A percentile compares a stretch with the other conserved stretches of the same genome.
Evolutionary conservation across 2,113 vertebrate genomes (phyloP).

Genomic region (Chaetorhynchus papuensis): DNA sequence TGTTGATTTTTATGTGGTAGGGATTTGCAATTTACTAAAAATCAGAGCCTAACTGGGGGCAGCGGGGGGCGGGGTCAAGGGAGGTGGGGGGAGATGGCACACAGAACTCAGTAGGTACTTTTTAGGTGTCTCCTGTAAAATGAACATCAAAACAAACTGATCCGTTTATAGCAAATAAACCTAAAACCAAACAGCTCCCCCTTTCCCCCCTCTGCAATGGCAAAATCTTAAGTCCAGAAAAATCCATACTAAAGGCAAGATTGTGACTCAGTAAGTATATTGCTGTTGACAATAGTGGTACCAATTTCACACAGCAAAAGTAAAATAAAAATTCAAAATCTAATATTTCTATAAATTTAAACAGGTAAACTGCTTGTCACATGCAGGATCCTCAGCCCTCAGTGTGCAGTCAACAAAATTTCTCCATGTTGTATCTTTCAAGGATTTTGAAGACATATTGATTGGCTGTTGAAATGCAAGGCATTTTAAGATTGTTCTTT

Average conservation of each 20-base stretch:
- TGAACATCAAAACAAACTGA: neutral
- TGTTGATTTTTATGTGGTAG: neutral
- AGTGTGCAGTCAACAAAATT: neutral
- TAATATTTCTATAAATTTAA: neutral
- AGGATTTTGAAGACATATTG: rapidly evolving
- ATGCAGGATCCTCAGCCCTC: neutral
- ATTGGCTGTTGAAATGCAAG: neutral
- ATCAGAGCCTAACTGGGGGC: neutral
- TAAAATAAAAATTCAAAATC: neutral
- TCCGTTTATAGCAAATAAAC: neutral
- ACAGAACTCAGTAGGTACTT: neutral
- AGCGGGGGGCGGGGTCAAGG: rapidly evolving
- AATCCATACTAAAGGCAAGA: neutral
- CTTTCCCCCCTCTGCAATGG: neutral
- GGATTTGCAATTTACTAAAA: neutral
- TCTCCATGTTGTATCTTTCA: neutral
- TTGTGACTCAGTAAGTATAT: neutral
- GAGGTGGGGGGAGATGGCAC: neutral
- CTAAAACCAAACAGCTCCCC: neutral
- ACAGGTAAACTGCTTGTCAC: neutral
- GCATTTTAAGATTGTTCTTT: neutral
- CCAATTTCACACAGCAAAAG: neutral
- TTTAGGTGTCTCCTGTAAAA: neutral
- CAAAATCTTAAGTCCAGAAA: neutral
- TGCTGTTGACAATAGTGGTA: neutral